Evolutionary conservation across 64 coral and sea anemone genomes (phyloP), one percentile per base, ranked within the genome.

Genomic region (Stylophora pistillata): DNA sequence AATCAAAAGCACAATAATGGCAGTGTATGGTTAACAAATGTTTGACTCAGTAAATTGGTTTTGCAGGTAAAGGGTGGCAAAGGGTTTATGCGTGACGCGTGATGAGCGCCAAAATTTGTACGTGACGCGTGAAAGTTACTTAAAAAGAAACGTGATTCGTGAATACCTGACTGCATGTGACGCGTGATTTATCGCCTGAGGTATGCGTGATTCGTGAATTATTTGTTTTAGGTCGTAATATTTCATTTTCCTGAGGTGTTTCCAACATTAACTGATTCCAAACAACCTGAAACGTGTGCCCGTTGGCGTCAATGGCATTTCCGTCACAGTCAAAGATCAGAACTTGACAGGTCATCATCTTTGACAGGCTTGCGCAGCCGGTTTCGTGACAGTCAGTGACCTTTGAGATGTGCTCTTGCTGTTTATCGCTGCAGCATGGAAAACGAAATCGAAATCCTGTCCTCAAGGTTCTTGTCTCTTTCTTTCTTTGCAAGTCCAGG

Each of bases 361-460:
- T 70, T 84, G 81, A 85, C 81, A 85, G 31, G n/a, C 61, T 30
- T 70, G 61, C 81, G 9, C 27, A 37, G 81, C 81, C 26, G 5
- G 59, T 37, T 59, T 63, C 32, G 27, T 66, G 58, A 84, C 80
- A 64, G 55, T 84, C 58, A 65, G 59, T 85, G 81, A 85, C 81
- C 81, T 85, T 85, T 85, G 81, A 68, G 81, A 85, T 85, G 26
- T 69, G 78, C 55, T 59, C 78, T 81, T 81, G 55, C 30, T 81
- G 78, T 59, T 81, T 81, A 59, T 57, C 55, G 54, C 78, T 58
- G 54, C 78, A 81, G 78, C 61, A 18, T 64, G 27, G 69, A 73
- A 73, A 73, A 31, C 26, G 26, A 73, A 30, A 30, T 73, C 31
- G 17, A 32, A 73, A 73, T 73, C 28, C 71, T 34, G 6, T 73